Base-by-base conservation (phyloP, 2,113 vertebrate species). In the Motacilla tschutschensis region DNA sequence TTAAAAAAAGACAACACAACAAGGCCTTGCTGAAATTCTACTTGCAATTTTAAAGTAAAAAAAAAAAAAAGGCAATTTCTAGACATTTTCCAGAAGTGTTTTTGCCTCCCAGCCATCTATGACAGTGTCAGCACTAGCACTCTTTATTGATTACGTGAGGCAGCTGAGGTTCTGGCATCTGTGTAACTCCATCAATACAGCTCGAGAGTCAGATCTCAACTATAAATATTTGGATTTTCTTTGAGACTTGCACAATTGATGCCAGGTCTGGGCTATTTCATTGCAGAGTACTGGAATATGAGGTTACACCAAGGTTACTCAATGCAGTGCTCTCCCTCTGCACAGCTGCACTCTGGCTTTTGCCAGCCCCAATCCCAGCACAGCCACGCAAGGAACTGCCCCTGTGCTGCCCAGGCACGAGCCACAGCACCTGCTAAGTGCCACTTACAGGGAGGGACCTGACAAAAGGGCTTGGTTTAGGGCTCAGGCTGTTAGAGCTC, bases 11-110 rank as follows among this genome's bases (percentile, higher is more conserved):
- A 85, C 57, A 67, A 9, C 16, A 60, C 24, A 72, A n/a, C 29
- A 55, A 79, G n/a, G 55, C 78, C 35, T 76, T 67, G 72, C 79
- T 76, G 79, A 82, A 89, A 87, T 59, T 58, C 82, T 77, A 58
- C 47, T 73, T 58, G 38, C 59, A 54, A 38, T 76, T 84, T 78
- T 53, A 24, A 88, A 77, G 33, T 82, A 15, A 47, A 48, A 48
- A 47, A 33, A 2, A 17, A 66, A 28, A 76, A 76, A 94, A 93
- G 55, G 35, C 71, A 36, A 54, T 63, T 87, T 73, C 75, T 79
- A 76, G 76, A 21, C 63, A 13, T 43, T 62, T 79, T 81, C 62
- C 40, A 60, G 22, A 55, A 86, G 18, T n/a, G 46, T 29, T 84
- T 88, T 58, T 86, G 31, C 71, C 16, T 78, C 69, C 70, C 43